phyloP scores from a whole-genome alignment of 2,888 invertebrate genomes.

The Himalopsyche anomala region DNA sequence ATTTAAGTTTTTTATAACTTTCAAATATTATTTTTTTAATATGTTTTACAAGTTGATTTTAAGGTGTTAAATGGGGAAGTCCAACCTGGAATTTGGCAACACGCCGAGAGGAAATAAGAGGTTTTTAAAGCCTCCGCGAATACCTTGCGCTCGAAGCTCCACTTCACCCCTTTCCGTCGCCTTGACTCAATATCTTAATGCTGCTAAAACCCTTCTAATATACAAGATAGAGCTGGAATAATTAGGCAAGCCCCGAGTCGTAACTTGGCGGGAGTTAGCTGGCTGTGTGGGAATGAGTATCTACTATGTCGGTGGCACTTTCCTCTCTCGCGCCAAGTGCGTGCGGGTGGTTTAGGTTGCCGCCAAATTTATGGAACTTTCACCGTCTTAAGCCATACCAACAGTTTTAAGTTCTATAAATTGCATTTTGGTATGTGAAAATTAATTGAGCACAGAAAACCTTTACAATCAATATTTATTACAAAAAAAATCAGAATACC shows the following conservation, averaged over 20 bases:
- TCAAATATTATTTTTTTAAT: no score
- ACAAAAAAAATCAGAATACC: no score
- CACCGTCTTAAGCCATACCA: background rate
- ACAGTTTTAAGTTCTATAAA: no score
- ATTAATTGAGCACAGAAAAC: no score
- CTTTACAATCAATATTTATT: no score
- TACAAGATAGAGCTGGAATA: slow-evolving; percentile 64
- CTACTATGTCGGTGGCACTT: background rate
- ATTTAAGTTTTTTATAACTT: no score
- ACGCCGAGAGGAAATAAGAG: slow-evolving; percentile 60
- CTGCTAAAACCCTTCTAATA: slow-evolving; percentile 63
- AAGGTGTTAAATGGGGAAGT: slow-evolving; percentile 13
- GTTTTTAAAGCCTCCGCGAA: slow-evolving; percentile 57
- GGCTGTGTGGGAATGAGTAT: background rate
- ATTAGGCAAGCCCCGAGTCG: slow-evolving; percentile 60
- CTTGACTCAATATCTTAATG: slow-evolving; percentile 65
- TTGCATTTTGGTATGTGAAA: no score
- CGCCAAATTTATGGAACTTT: slow-evolving; percentile 46
- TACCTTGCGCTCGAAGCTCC: slow-evolving; percentile 4
- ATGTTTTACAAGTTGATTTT: background rate
- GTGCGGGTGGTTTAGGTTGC: slow-evolving; percentile 53
- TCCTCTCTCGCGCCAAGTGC: slow-evolving; percentile 41
- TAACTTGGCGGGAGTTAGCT: slow-evolving; percentile 19
- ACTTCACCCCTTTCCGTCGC: slow-evolving; percentile 57
- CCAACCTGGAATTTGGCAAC: slow-evolving; percentile 38